Base-by-base conservation (phyloP, 2,113 vertebrate genomes). In the Heterotilapia buettikoferi region DNA sequence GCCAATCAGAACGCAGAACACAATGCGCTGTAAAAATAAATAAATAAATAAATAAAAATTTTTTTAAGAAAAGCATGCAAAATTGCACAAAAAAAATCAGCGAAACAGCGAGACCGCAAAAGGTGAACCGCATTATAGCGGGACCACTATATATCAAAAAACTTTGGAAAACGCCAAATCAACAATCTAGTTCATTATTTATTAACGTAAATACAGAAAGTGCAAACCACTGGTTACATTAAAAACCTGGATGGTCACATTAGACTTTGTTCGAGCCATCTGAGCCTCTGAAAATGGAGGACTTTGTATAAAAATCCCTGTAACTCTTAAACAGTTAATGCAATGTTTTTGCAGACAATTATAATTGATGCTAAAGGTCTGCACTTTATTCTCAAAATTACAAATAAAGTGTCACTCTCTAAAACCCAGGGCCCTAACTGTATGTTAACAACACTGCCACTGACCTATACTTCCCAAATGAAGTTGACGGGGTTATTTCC, bases 31-130 rank as follows among this genome's bases (percentile, higher is more conserved):
- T 61, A 61, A 61, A 43, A 5, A 38, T 0, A 57, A 24, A 56
- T 4, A 3, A n/a, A 3, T 11, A 21, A 11, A 5, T 2, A 52
- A 12, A 13, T 7, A 13, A 29, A 4, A 29, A 4, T 1, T 12
- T 24, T 21, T 12, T 54, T 56, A 7, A 0, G 0, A 56, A 57
- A 57, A 14, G 8, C 31, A 33, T 33, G 57, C 57, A 61, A 61
- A 61, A 61, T 61, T 61, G 16, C 29, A 61, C 24, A 29, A 31
- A 61, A 31, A 10, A 61, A 19, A 33, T 31, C 57, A 10, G 16
- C 2, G 1, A 61, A 33, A 61, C 57, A 61, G 29, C 3, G 0
- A 61, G 5, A 61, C 16, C 5, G 5, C 3, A 0, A 61, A 61
- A 61, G 0, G 2, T 61, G 29, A 61, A 33, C 5, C 0, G 1